Conservation (phyloP, 2,797 vertebrate genomes). For the Pantherophis alleghaniensis region DNA sequence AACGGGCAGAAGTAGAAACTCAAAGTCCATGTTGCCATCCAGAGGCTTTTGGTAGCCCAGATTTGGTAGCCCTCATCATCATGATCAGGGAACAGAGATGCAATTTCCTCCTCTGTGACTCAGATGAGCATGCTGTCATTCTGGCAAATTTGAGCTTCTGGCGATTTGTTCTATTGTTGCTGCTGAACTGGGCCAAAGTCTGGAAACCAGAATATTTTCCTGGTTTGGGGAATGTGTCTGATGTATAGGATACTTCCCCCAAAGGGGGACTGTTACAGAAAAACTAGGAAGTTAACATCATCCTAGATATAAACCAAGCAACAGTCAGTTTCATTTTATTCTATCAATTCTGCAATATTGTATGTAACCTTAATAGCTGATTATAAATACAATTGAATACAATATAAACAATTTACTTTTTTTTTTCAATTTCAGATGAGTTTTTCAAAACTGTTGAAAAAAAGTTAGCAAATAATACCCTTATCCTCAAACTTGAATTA, state of each 20-base stretch:
- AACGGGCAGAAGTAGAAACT: neutral
- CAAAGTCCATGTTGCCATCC: neutral
- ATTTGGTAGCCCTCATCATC: neutral
- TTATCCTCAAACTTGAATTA: conserved; percentile 82
- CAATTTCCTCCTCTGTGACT: neutral
- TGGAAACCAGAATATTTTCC: neutral
- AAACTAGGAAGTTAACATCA: neutral
- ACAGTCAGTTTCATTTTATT: neutral
- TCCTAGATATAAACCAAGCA: neutral
- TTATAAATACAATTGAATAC: neutral
- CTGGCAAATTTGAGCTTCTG: neutral
- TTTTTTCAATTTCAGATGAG: conserved; percentile 71
- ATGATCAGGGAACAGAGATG: neutral
- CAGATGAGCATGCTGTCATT: neutral
- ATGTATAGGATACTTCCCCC: neutral
- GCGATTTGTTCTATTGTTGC: neutral
- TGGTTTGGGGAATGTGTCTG: neutral
- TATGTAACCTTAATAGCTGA: neutral
- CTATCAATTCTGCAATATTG: neutral
- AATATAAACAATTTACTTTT: neutral
- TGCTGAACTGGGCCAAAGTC: neutral
- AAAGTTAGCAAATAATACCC: conserved; percentile 78
- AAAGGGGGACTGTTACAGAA: neutral
- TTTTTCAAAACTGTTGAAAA: conserved; percentile 77
- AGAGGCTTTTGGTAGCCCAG: neutral